These are phyloP conservation scores for Oncopodura yosiiana DNA, from an alignment of 1,140 invertebrate species.

Conservation along the genomic window DNA sequence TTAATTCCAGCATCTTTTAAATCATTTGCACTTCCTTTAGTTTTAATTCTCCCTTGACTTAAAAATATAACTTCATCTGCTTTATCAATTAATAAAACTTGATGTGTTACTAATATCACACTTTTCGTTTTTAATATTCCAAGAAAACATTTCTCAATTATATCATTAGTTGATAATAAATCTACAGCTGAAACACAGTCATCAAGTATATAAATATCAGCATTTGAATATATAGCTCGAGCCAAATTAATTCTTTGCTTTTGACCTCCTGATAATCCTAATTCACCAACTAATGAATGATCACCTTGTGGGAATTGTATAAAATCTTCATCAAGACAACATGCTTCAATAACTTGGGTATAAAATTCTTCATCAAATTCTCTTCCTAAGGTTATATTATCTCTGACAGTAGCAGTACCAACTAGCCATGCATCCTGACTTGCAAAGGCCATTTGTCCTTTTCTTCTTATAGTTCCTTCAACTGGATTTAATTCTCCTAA, in stretches of 20 bases:
- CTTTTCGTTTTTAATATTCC: too few species aligned
- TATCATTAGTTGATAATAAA: background rate
- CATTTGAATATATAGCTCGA: constrained; percentile 48
- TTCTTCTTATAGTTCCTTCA: too few species aligned
- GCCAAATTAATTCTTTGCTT: constrained; percentile 52
- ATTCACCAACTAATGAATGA: background rate
- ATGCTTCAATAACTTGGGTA: background rate
- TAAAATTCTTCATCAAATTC: background rate
- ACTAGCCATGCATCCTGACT: too few species aligned
- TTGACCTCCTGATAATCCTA: constrained; percentile 34
- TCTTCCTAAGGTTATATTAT: background rate
- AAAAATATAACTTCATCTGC: background rate
- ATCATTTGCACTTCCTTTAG: background rate
- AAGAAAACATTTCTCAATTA: too few species aligned
- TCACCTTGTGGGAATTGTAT: background rate
- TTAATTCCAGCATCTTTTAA: too few species aligned
- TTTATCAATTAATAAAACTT: background rate
- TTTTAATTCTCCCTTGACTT: background rate
- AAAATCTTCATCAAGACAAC: background rate
- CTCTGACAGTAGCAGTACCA: background rate
- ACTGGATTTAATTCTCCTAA: too few species aligned
- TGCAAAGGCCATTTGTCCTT: too few species aligned
- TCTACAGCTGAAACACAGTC: constrained; percentile 52
- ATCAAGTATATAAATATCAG: constrained; percentile 49
- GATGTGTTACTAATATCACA: background rate